Conservation (phyloP, 2,797 vertebrate species). For the Arremon aurantiirostris region DNA sequence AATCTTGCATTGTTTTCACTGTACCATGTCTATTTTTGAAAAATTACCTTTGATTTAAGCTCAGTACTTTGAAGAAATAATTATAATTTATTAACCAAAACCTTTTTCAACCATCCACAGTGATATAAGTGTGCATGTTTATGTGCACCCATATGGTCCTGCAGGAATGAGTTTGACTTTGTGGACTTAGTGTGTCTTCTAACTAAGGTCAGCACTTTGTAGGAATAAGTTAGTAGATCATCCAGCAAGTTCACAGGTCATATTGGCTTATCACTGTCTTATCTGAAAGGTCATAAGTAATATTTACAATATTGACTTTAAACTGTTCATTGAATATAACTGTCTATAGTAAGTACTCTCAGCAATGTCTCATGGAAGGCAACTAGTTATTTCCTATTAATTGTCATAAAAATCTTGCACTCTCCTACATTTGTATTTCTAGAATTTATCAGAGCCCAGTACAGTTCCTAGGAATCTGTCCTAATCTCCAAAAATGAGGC, state of each 20-base stretch:
- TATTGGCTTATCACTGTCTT: not conserved
- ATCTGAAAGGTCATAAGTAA: not conserved
- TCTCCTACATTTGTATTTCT: not conserved
- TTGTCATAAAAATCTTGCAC: not conserved
- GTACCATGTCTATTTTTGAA: not conserved
- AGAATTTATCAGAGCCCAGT: not conserved
- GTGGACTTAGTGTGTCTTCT: not conserved
- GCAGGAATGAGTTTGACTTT: not conserved
- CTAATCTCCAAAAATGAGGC: not conserved
- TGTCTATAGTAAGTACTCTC: not conserved
- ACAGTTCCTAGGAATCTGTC: not conserved
- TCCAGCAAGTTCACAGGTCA: not conserved
- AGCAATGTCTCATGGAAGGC: not conserved
- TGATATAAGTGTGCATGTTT: not conserved
- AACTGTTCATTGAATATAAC: not conserved
- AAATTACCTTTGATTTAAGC: not conserved
- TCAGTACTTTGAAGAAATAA: slow-evolving; percentile 1
- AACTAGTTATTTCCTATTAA: not conserved
- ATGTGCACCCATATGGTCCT: not conserved
- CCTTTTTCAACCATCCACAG: not conserved
- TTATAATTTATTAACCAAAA: not conserved
- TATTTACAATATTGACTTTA: not conserved
- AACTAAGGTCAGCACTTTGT: not conserved
- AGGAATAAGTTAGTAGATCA: not conserved
- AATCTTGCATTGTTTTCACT: slow-evolving; percentile 41